Evolutionary conservation across 2,113 vertebrate species (phyloP), one percentile per base, ranked within the genome.

Genomic region (Hemibagrus wyckioides): DNA sequence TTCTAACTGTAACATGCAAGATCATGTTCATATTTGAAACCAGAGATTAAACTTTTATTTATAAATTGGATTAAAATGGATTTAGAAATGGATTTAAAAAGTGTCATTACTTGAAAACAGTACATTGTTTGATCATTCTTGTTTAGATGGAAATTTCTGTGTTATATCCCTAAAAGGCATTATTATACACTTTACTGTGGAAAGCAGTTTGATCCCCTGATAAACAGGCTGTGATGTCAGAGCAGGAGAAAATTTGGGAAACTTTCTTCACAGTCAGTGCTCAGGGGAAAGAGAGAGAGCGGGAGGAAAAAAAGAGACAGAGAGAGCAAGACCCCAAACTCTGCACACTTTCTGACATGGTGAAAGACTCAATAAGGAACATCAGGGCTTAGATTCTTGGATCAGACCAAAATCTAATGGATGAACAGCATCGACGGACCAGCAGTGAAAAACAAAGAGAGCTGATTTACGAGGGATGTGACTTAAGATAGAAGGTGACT

Each of bases 241-340:
- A 80, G n/a, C 79, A 39, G 50, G 50, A 85, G 87, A 61, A 86
- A 88, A 89, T 77, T 79, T 87, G 73, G 85, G 82, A 90, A 85
- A 83, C 82, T 83, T 88, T 85, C 88, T 88, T 85, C 84, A 56
- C 71, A 19, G 48, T 56, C 54, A 33, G 50, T 73, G 56, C 80
- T 80, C 63, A 67, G 86, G 71, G 80, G 79, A 63, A 57, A 44
- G 50, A 85, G 63, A 67, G 63, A 77, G 77, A 81, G 84, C 73
- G 82, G 30, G 61, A 5, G 30, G 77, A 71, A 52, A 48, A 50
- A 44, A 44, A 41, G 30, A 80, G 50, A 33, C 52, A 50, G 73
- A 59, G 65, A 87, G 76, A 71, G 28, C 25, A 48, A 44, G 75
- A 63, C 84, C n/a, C 19, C 28, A 48, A 65, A 17, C 48, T 33